phyloP scores from a whole-genome alignment of 2,113 vertebrate genomes.

The Ctenodactylus gundi region DNA sequence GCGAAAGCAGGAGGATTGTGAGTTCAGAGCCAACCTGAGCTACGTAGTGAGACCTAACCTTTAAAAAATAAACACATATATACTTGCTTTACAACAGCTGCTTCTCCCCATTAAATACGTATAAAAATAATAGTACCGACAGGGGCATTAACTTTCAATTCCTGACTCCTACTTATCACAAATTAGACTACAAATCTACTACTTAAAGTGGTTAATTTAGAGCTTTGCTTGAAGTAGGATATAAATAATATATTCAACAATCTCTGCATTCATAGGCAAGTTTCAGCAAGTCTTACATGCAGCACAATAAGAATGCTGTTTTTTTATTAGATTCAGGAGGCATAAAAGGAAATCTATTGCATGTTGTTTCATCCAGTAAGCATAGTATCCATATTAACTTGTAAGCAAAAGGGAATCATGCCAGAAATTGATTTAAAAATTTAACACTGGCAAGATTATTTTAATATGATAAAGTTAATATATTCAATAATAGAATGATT shows the following conservation, averaged over 20 bases:
- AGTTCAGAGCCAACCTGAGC: neutral
- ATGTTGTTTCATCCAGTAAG: neutral
- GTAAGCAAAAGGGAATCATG: constrained; percentile 42
- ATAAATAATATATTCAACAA: neutral
- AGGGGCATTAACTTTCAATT: neutral
- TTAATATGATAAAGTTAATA: constrained; percentile 54
- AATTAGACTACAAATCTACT: constrained; percentile 14
- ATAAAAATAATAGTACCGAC: neutral
- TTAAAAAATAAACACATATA: neutral
- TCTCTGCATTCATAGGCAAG: constrained; percentile 39
- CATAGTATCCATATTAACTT: constrained; percentile 1
- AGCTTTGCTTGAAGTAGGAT: neutral
- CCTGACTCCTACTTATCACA: constrained; percentile 14
- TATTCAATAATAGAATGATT: constrained; percentile 44
- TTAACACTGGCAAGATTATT: constrained; percentile 1
- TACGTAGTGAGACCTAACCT: neutral
- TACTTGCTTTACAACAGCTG: neutral
- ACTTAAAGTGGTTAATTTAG: constrained; percentile 5
- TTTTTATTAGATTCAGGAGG: neutral
- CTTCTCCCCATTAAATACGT: neutral
- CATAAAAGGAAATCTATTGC: neutral
- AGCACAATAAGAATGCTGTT: constrained; percentile 46
- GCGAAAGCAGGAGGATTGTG: neutral
- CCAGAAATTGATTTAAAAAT: constrained; percentile 45
- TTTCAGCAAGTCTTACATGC: constrained; percentile 42